Evolutionary conservation across 2,888 invertebrate genomes (phyloP), one percentile per base, ranked within the genome.

Genomic region (Drosophila mimetica): DNA sequence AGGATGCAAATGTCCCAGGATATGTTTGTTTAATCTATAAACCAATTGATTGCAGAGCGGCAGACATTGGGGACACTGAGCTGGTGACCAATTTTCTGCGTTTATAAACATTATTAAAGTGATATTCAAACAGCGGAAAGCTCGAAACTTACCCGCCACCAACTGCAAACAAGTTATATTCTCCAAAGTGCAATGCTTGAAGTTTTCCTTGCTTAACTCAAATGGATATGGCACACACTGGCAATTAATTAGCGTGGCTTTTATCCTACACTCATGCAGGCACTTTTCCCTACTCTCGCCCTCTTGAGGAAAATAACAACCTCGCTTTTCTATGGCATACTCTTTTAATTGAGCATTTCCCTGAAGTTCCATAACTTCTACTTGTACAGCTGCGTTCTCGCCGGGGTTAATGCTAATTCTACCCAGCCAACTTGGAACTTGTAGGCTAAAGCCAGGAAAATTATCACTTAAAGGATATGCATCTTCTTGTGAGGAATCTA

Each of bases 261-360:
- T 74, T 1, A 88, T 44, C 36, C 78, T 85, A 53, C 90, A 90
- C 8, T 47, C 74, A 1, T 81, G 52, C 25, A 90, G 16, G 13
- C 91, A 90, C 30, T 82, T 77, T 14, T 77, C 74, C 47, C 77
- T 59, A 3, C 79, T 41, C 3, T 54, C 50, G 1, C 72, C 63
- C 60, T 90, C 90, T 20, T 76, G 69, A 2, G 64, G 66, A 53
- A 91, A 90, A 50, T 83, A 81, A 46, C 90, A 90, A 6, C 72
- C 78, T 1, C 90, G 80, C 34, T 87, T 76, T 0, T 30, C 25
- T 3, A 80, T 44, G 2, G 75, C 71, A 54, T 79, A 83, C 5
- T 18, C 22, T 3, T 64, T 69, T 0, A 86, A 63, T 42, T 84
- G 75, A 0, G 70, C 32, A 9, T 79, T 71, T 1, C 85, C 78